These are phyloP conservation scores for Labroides dimidiatus DNA, from an alignment of 2,797 vertebrate species.

Conservation along the genomic window DNA sequence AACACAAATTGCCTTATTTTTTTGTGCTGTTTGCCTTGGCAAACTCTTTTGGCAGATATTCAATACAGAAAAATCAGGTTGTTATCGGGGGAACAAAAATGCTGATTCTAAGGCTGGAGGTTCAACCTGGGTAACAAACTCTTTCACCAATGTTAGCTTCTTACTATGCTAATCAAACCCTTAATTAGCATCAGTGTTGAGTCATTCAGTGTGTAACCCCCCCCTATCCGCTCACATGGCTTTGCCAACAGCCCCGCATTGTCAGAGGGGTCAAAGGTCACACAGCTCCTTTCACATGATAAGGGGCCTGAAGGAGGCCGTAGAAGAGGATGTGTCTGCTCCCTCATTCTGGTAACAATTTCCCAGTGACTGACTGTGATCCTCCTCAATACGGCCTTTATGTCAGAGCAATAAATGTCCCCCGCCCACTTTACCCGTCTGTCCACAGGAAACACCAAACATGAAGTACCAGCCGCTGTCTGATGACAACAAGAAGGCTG, in stretches of 20 bases:
- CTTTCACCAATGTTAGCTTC: no score
- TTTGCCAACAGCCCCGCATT: conserved; percentile 39
- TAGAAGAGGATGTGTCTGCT: conserved; percentile 28
- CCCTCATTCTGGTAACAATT: conserved; percentile 27
- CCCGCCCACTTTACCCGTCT: conserved; percentile 15
- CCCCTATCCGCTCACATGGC: neutral
- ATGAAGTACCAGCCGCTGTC: conserved; percentile 3
- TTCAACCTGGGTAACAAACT: no score
- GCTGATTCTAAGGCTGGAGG: no score
- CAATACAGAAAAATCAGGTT: no score
- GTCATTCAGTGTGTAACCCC: neutral
- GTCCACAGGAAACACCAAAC: no score
- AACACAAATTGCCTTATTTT: no score
- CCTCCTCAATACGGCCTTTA: conserved; percentile 47
- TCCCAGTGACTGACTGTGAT: conserved; percentile 31
- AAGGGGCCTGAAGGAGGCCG: conserved; percentile 34
- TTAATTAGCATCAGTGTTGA: no score
- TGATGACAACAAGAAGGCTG: neutral
- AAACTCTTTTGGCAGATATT: no score
- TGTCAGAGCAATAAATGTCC: conserved; percentile 23
- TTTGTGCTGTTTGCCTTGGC: no score
- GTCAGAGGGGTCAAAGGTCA: conserved; percentile 49
- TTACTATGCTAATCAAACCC: no score
- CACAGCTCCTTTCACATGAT: conserved; percentile 46
- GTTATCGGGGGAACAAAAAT: no score